Evolutionary conservation across 2,797 vertebrate species (phyloP), one percentile per base, ranked within the genome.

Genomic region (Oryzias sinensis): DNA sequence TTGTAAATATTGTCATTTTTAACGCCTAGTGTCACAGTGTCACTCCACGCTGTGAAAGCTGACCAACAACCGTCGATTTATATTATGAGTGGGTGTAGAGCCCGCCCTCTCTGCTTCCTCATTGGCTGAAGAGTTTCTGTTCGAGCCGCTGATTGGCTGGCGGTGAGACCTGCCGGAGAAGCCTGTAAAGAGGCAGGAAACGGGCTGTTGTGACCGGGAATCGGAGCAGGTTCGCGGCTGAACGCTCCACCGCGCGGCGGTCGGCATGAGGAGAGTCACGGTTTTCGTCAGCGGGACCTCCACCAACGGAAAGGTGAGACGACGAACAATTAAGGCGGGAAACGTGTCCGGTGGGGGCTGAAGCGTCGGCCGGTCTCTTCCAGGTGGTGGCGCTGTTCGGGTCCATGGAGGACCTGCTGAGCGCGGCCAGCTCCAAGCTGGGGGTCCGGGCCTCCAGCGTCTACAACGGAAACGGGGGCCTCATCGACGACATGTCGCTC

Each of bases 321-420:
- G 16, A 1, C 44, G 24, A 0, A 1, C 15, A 1, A 14, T 7
- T 16, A 20, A 47, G 44, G 3, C 1, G 22, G 14, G 54, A 43
- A 68, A 29, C 42, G 16, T 2, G 42, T 43, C 42, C 16, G 42
- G 14, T 50, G n/a, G 25, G 59, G 50, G 41, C 20, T 3, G 18
- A 40, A 20, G 37, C 2, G 9, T 20, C 11, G 5, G 5, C 15
- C 33, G 33, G 20, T 53, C 5, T 43, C 44, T 0, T 5, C 1
- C 89, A 97, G 95, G 95, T 97, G 6, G 93, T 95, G 52, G 93
- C 94, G 22, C 93, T 95, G 22, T 93, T 92, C 65, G 95, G 94
- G 5, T 93, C 94, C 0, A 66, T 97, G 45, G 93, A 93, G 7
- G 95, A 96, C 56, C 46, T 97, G 43, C 90, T 97, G 47, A 92